Conservation (phyloP, 2,797 vertebrate genomes). For the Oreortyx pictus region DNA sequence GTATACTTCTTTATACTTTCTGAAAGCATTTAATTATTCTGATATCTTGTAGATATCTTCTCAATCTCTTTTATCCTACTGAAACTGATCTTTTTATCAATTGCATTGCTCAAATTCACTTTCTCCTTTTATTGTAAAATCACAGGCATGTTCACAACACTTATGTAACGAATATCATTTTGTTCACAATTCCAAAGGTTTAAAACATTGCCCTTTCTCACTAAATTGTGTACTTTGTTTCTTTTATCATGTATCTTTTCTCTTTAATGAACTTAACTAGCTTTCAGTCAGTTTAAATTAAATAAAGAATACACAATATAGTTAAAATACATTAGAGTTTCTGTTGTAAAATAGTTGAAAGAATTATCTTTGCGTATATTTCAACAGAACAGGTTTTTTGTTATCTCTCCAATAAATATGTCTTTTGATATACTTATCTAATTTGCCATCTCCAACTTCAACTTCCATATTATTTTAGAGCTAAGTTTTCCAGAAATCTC, state of each 20-base stretch:
- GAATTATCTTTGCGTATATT: background rate
- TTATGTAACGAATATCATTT: background rate
- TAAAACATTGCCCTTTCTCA: background rate
- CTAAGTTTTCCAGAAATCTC: conserved; percentile 6
- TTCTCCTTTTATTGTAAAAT: background rate
- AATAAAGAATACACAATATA: background rate
- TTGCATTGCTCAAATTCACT: background rate
- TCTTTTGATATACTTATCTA: background rate
- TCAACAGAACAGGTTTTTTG: background rate
- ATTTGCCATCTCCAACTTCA: background rate
- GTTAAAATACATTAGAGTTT: background rate
- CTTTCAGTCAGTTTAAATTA: background rate
- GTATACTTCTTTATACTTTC: background rate
- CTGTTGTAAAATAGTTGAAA: background rate
- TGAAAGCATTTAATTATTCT: background rate
- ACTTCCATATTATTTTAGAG: conserved; percentile 1
- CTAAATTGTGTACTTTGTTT: rapidly evolving
- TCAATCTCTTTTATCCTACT: background rate
- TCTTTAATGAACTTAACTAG: background rate
- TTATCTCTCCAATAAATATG: background rate
- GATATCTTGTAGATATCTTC: background rate
- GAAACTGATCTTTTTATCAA: background rate
- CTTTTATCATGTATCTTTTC: background rate
- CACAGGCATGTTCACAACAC: background rate
- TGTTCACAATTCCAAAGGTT: background rate